phyloP scores from a whole-genome alignment of 2,113 vertebrate species.

The Mandrillus leucophaeus region DNA sequence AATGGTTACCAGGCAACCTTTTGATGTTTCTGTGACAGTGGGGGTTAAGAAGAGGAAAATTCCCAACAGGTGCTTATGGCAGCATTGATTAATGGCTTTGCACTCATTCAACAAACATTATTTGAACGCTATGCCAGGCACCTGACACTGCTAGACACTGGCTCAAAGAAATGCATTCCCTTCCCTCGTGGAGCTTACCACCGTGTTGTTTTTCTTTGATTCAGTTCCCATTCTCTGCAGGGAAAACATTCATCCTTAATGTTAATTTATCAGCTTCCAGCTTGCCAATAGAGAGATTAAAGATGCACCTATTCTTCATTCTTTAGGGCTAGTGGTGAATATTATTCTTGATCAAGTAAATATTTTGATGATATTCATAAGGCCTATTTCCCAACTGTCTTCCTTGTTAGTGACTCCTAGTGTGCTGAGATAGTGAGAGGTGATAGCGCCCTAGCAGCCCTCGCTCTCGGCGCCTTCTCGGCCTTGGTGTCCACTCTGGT shows the following conservation, averaged over 20 bases:
- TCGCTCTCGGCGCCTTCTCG: too few relatives aligned
- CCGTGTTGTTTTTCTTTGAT: not conserved
- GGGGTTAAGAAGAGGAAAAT: not conserved
- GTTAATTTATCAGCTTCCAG: not conserved
- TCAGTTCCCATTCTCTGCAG: not conserved
- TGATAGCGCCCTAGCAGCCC: too few relatives aligned
- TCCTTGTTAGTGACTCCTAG: not conserved
- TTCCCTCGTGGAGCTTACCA: not conserved
- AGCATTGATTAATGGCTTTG: not conserved
- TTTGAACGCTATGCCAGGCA: not conserved
- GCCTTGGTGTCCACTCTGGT: too few relatives aligned
- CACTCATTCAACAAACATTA: not conserved
- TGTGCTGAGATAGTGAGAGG: not conserved
- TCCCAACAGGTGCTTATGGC: not conserved
- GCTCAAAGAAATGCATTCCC: not conserved
- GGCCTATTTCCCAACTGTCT: not conserved
- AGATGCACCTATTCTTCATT: not conserved
- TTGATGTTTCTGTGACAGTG: too few relatives aligned
- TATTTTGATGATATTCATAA: not conserved
- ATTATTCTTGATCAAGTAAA: not conserved
- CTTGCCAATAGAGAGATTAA: not conserved
- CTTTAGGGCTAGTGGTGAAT: not conserved
- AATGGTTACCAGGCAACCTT: too few relatives aligned
- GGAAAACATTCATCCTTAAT: not conserved
- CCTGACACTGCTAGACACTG: not conserved